phyloP scores from a whole-genome alignment of 2,888 invertebrate species.

The Tetragonula carbonaria region DNA sequence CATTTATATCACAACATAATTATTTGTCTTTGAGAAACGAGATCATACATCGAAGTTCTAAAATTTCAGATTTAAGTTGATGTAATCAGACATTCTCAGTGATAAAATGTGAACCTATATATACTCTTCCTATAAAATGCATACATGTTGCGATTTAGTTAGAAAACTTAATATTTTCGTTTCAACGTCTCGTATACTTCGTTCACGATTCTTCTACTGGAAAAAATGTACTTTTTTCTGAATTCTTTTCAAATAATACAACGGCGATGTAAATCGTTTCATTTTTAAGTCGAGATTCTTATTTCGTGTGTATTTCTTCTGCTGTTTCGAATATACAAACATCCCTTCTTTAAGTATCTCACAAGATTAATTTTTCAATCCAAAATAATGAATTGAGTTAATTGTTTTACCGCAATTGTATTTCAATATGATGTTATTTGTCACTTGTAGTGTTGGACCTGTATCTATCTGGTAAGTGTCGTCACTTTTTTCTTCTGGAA shows the following conservation, averaged over 20 bases:
- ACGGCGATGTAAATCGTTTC: background rate
- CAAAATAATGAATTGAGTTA: slow-evolving; percentile 33
- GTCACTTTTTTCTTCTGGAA: slow-evolving; percentile 61
- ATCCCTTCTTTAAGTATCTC: background rate
- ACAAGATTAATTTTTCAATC: slow-evolving; percentile 7
- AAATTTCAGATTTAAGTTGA: background rate
- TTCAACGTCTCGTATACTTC: background rate
- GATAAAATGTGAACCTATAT: background rate
- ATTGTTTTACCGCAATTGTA: slow-evolving; percentile 69
- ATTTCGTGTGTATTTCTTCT: background rate
- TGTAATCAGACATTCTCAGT: background rate
- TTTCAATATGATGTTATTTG: slow-evolving; percentile 79
- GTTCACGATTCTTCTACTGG: background rate
- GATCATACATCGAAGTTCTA: background rate
- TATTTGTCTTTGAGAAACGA: background rate
- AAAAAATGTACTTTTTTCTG: background rate
- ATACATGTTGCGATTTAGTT: background rate
- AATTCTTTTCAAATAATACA: too few species aligned
- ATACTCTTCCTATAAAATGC: background rate
- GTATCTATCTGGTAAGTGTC: slow-evolving; percentile 82
- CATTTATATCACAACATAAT: background rate
- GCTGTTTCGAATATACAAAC: background rate
- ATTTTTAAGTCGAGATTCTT: slow-evolving; percentile 1
- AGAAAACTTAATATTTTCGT: background rate
- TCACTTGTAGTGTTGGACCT: slow-evolving; percentile 83